These are phyloP conservation scores for Hirundichthys speculiger DNA, from an alignment of 2,113 vertebrate genomes.

Conservation along the genomic window DNA sequence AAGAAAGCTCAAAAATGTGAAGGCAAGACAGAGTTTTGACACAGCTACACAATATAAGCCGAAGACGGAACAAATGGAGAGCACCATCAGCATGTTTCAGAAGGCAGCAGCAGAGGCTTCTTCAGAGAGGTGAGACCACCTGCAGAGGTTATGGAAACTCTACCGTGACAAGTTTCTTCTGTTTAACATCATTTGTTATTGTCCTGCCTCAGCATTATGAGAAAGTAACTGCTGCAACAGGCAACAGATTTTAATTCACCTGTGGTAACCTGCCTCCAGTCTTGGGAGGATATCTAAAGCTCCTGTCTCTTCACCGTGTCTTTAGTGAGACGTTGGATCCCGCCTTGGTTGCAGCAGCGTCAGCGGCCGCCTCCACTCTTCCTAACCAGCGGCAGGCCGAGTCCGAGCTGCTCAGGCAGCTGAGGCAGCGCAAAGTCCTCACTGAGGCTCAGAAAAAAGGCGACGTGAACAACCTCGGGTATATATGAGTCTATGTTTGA, in stretches of 20 bases:
- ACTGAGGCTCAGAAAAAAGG: conserved; percentile 78
- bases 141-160: background rate
- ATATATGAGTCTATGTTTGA: conserved; percentile 21
- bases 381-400: conserved; percentile 78
- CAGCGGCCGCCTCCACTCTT: conserved; percentile 87
- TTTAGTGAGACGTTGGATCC: conserved; percentile 75
- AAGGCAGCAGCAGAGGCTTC: conserved; percentile 55
- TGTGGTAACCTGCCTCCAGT: background rate
- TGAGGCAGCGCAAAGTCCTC: conserved; percentile 83
- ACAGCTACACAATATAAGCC: conserved; percentile 1
- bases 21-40: conserved; percentile 49
- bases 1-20: conserved; percentile 70
- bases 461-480: conserved; percentile 79
- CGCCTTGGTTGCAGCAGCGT: conserved; percentile 84
- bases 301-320: background rate
- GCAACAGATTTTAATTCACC: background rate
- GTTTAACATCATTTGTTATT: background rate
- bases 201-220: background rate
- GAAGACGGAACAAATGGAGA: conserved; percentile 37
- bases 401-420: conserved; percentile 88
- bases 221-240: background rate
- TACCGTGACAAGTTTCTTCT: background rate
- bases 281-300: background rate
- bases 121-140: conserved; percentile 77
- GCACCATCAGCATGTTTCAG: conserved; percentile 68